Evolutionary conservation across 2,888 invertebrate genomes (phyloP).

Genomic region (Mayetiola destructor): DNA sequence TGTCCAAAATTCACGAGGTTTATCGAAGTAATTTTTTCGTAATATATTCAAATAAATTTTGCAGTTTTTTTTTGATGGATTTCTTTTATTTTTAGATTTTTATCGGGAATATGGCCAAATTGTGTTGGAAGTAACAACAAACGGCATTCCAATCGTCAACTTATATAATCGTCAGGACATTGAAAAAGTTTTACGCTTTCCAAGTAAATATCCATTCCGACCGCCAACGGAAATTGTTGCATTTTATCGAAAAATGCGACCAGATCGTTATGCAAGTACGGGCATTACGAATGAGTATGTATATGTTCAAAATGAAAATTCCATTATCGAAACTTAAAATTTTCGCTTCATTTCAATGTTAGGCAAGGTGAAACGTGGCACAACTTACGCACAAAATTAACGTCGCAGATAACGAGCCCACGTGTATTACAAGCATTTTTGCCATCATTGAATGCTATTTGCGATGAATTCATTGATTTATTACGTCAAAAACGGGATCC

Average conservation of each 20-base stretch:
- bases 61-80: not conserved
- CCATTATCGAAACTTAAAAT: not conserved
- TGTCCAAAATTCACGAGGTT: slow-evolving; percentile 63
- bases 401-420: slow-evolving; percentile 60
- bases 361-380: slow-evolving; percentile 70
- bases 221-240: slow-evolving; percentile 72
- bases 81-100: slow-evolving; percentile 29
- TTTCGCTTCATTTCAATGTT: slow-evolving; percentile 18
- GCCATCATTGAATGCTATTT: slow-evolving; percentile 57
- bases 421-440: slow-evolving; percentile 59
- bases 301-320: not conserved
- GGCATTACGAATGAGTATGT: slow-evolving; percentile 70
- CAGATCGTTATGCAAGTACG: slow-evolving; percentile 65
- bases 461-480: slow-evolving; percentile 60
- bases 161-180: slow-evolving; percentile 56
- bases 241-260: slow-evolving; percentile 54
- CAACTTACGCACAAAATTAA: slow-evolving; percentile 53
- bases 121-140: slow-evolving; percentile 61
- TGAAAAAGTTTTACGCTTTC: slow-evolving; percentile 57
- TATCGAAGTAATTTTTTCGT: slow-evolving; percentile 45
- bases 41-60: not conserved
- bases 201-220: slow-evolving; percentile 60
- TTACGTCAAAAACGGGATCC: slow-evolving; percentile 42
- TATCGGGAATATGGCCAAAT: slow-evolving; percentile 59
- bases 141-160: slow-evolving; percentile 57